Base-by-base conservation (phyloP, 2,888 invertebrate genomes). In the Notocelia uddmanniana region DNA sequence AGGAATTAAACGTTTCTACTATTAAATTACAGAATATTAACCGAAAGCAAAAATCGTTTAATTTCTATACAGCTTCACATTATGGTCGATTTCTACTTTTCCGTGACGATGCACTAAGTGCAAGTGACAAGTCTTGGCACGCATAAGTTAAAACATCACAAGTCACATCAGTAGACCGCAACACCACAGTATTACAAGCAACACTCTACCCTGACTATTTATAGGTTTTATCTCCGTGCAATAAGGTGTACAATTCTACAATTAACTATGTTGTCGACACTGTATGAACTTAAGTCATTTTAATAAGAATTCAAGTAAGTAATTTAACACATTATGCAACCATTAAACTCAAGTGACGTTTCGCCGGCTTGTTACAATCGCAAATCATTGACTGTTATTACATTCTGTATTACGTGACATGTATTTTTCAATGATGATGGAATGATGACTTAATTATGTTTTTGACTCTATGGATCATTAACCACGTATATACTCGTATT, bases 91-190 rank as follows among this genome's bases (percentile, higher is more conserved):
- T 31, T 31, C 34, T 18, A 34, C 60, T 60, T 68, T 59, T 60
- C n/a, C 68, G 59, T 68, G 68, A 68, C 60, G 37, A 3, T 60
- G 68, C 60, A 60, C 19, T n/a, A n/a, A n/a, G n/a, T n/a, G n/a
- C n/a, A n/a, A n/a, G n/a, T n/a, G n/a, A n/a, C n/a, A n/a, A n/a
- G n/a, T n/a, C n/a, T 60, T 52, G 48, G 37, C 10, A 19, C 3
- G 8, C 31, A n/a, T 37, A 60, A 45, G 8, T 6, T 0, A 8
- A 45, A 45, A 45, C 45, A n/a, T 45, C 1, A 45, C 8, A n/a
- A 45, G 45, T 45, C 41, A 15, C 41, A 3, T 31, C 31, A 5
- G 31, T 31, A 26, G n/a, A n/a, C n/a, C n/a, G n/a, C n/a, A n/a
- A n/a, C n/a, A n/a, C n/a, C n/a, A n/a, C n/a, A n/a, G n/a, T n/a